phyloP scores from a whole-genome alignment of 64 coral and sea anemone genomes.

The Hydrozoanthus tunicans region DNA sequence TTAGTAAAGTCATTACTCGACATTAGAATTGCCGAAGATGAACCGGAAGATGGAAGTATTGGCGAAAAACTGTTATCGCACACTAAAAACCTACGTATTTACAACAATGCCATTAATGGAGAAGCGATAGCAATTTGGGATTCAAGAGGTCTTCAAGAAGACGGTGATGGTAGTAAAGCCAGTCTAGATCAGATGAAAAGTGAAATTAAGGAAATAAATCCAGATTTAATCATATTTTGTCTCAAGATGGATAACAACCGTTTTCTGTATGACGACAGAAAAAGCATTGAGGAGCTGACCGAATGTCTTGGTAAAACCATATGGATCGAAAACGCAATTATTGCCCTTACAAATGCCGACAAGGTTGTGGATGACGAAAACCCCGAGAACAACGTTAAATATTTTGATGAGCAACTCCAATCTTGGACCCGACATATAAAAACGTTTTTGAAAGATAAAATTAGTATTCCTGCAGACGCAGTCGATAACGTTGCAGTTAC shows the following conservation, averaged over 20 bases:
- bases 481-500: neutral
- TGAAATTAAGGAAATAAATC: neutral
- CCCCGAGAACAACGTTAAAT: neutral
- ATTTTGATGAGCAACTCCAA: neutral
- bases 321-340: neutral
- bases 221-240: neutral
- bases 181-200: neutral
- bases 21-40: neutral
- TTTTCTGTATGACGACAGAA: neutral
- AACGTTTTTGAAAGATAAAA: neutral
- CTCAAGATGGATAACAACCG: neutral
- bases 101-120: neutral
- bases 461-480: neutral
- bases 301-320: neutral
- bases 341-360: conserved; percentile 29
- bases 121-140: neutral
- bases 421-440: neutral
- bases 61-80: neutral
- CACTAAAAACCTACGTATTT: neutral
- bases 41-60: neutral
- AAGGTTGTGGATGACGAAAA: neutral
- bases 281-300: neutral
- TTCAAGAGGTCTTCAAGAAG: conserved; percentile 13
- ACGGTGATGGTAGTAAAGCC: too few species aligned
- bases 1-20: neutral